Conservation (phyloP, 1,140 invertebrate genomes). For the Aphaenogaster rudis region DNA sequence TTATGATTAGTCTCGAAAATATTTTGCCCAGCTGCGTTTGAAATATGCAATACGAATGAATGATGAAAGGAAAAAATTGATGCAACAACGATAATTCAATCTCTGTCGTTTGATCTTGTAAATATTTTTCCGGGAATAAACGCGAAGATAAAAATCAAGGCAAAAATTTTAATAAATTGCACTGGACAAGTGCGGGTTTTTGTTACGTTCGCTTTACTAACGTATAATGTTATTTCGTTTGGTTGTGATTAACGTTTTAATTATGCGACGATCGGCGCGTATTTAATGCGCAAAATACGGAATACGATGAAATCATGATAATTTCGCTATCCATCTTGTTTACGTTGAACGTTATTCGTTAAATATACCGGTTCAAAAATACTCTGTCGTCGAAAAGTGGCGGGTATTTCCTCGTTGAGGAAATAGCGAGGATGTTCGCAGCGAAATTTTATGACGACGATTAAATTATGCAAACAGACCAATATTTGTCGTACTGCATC, state of each 20-base stretch:
- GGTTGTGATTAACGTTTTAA: conserved; percentile 37
- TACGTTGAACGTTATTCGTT: conserved; percentile 43
- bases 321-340: conserved; percentile 39
- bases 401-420: conserved; percentile 36
- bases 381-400: conserved; percentile 35
- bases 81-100: conserved; percentile 37
- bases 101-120: conserved; percentile 29
- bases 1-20: conserved; percentile 35
- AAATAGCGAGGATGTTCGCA: conserved; percentile 60
- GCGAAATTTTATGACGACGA: conserved; percentile 61
- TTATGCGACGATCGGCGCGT: conserved; percentile 22
- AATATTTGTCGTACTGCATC: conserved; percentile 44
- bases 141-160: conserved; percentile 11
- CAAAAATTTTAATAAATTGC: conserved; percentile 17
- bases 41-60: neutral
- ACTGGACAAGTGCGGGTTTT: neutral
- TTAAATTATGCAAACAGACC: conserved; percentile 70
- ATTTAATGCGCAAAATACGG: conserved; percentile 2
- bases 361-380: neutral
- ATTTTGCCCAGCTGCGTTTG: conserved; percentile 23
- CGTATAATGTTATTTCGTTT: neutral
- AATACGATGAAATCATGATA: conserved; percentile 33
- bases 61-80: conserved; percentile 2
- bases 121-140: conserved; percentile 26
- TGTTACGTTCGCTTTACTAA: conserved; percentile 12